phyloP scores from a whole-genome alignment of 2,113 vertebrate genomes.

The Thunnus maccoyii region DNA sequence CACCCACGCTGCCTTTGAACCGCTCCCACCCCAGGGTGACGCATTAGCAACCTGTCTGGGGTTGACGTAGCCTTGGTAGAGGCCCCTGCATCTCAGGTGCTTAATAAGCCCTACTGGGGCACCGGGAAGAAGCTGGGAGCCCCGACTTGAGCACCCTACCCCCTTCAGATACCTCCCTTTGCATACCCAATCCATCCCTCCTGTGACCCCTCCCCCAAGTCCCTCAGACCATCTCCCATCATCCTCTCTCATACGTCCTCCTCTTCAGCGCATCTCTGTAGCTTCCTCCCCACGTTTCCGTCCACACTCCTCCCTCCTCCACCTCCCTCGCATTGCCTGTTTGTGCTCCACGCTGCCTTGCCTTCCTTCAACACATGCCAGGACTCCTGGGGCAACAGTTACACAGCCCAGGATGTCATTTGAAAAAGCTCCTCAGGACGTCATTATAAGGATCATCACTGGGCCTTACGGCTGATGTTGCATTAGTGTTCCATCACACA shows the following conservation, averaged over 20 bases:
- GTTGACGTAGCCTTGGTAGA: constrained; percentile 52
- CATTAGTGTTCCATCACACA: constrained; percentile 68
- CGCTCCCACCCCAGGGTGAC: constrained; percentile 63
- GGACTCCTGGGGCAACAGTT: constrained; percentile 75
- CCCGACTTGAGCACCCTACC: constrained; percentile 71
- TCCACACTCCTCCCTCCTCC: constrained; percentile 43
- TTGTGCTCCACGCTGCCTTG: constrained; percentile 57
- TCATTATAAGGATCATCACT: constrained; percentile 78
- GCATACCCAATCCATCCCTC: constrained; percentile 22
- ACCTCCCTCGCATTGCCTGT: constrained; percentile 72
- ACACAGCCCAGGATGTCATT: constrained; percentile 69
- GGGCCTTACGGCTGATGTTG: constrained; percentile 74
- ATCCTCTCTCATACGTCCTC: constrained; percentile 26
- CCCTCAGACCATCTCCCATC: constrained; percentile 54
- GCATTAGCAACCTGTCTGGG: constrained; percentile 62
- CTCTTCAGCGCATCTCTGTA: constrained; percentile 21
- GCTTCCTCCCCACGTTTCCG: constrained; percentile 5
- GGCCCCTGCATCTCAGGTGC: constrained; percentile 68
- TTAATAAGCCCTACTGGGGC: constrained; percentile 77
- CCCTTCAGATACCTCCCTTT: constrained; percentile 19
- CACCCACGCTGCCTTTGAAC: constrained; percentile 66
- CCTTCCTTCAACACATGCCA: constrained; percentile 77
- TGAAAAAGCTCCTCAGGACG: constrained; percentile 75
- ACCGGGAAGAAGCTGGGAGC: constrained; percentile 83
- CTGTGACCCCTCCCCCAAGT: constrained; percentile 27